A percentile compares a stretch with the other conserved stretches of the same genome.
These are phyloP conservation scores for Caenorhabditis briggsae DNA, from an alignment of 1,140 invertebrate genomes.

Conservation along the genomic window DNA sequence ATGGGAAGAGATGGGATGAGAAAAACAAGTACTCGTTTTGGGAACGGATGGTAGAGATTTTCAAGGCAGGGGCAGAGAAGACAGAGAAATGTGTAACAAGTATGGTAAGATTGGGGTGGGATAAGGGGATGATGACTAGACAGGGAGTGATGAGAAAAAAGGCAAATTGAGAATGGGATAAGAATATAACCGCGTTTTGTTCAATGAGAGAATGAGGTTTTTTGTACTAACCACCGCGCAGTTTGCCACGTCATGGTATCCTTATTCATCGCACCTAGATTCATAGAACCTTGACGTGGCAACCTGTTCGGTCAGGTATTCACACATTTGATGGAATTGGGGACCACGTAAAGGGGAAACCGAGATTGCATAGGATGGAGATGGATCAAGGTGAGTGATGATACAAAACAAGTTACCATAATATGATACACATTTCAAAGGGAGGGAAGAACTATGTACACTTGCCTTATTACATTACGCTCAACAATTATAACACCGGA, in stretches of 20 bases:
- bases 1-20: neutral
- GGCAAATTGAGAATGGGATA: constrained; percentile 43
- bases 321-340: constrained; percentile 46
- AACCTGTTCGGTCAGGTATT: neutral
- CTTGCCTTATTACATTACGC: constrained; percentile 50
- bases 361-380: constrained; percentile 51
- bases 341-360: constrained; percentile 36
- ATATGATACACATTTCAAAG: constrained; percentile 55
- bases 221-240: constrained; percentile 43
- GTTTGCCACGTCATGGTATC: constrained; percentile 30
- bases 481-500: constrained; percentile 51
- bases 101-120: constrained; percentile 4
- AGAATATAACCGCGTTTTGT: constrained; percentile 49
- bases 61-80: constrained; percentile 39
- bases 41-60: constrained; percentile 29
- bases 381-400: constrained; percentile 52
- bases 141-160: constrained; percentile 1
- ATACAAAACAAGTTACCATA: constrained; percentile 48
- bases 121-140: constrained; percentile 43
- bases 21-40: constrained; percentile 44
- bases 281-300: constrained; percentile 35
- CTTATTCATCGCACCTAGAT: neutral
- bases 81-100: constrained; percentile 54
- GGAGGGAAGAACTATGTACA: constrained; percentile 1
- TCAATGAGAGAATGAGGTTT: constrained; percentile 34